Conservation (phyloP, 2,797 vertebrate species). For the Cacajao melanocephalus region DNA sequence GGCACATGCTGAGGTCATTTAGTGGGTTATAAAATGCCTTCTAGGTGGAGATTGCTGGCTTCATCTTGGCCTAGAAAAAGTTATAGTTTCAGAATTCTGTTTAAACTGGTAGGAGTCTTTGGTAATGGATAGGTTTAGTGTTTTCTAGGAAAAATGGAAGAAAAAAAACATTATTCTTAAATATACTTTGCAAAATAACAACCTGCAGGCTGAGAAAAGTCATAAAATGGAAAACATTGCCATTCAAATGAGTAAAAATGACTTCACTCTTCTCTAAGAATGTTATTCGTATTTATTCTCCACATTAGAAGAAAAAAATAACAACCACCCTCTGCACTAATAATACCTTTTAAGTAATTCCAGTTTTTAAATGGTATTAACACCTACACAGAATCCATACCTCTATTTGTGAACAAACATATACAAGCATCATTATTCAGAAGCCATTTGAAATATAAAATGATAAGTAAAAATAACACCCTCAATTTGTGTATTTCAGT, state of each 20-base stretch:
- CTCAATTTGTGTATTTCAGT: neutral
- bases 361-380: slow-evolving; percentile 60
- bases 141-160: slow-evolving; percentile 60
- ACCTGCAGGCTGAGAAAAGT: slow-evolving; percentile 58
- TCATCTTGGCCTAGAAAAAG: slow-evolving; percentile 60
- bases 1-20: neutral
- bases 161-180: slow-evolving; percentile 57
- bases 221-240: slow-evolving; percentile 59
- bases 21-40: neutral
- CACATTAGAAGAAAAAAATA: slow-evolving; percentile 43
- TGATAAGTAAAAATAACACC: slow-evolving; percentile 75
- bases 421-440: slow-evolving; percentile 66
- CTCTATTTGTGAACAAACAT: slow-evolving; percentile 70
- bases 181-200: slow-evolving; percentile 69
- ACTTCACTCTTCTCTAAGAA: slow-evolving; percentile 49
- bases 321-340: slow-evolving; percentile 2
- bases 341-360: slow-evolving; percentile 46
- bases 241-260: slow-evolving; percentile 56
- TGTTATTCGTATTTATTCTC: slow-evolving; percentile 68
- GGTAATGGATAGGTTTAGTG: slow-evolving; percentile 62
- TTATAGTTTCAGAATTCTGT: slow-evolving; percentile 56
- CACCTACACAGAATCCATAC: slow-evolving; percentile 42
- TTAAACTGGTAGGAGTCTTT: slow-evolving; percentile 59
- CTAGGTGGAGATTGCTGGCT: slow-evolving; percentile 25
- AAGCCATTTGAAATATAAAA: slow-evolving; percentile 64